These are phyloP conservation scores for Polypterus senegalus DNA, from an alignment of 2,113 vertebrate genomes.

Conservation along the genomic window DNA sequence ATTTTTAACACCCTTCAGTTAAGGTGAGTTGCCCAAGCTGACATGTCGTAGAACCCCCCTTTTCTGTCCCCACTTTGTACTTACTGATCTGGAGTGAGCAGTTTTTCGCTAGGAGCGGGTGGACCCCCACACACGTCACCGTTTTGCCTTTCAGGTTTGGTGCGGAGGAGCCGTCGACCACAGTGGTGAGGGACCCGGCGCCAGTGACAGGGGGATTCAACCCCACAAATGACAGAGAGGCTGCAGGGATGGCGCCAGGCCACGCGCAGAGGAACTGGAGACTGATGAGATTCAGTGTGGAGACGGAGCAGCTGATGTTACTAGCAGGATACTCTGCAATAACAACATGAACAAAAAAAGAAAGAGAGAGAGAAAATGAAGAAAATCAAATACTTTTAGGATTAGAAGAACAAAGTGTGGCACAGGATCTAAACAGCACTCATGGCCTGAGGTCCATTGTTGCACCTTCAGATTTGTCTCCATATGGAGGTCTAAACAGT, in stretches of 20 bases:
- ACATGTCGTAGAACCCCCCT: no score
- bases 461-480: no score
- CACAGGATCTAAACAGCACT: no score
- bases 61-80: slow-evolving; percentile 4
- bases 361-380: neutral
- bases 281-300: slow-evolving; percentile 7
- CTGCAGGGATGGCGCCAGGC: slow-evolving; percentile 32
- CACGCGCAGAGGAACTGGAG: slow-evolving; percentile 38
- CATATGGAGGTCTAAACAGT: no score
- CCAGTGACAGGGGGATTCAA: slow-evolving; percentile 20
- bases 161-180: neutral
- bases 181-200: slow-evolving; percentile 24
- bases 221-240: slow-evolving; percentile 29
- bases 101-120: slow-evolving; percentile 17
- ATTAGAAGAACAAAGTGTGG: no score
- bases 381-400: neutral
- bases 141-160: slow-evolving; percentile 20
- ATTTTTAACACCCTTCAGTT: no score
- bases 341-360: neutral
- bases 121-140: slow-evolving; percentile 26
- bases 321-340: slow-evolving; percentile 28
- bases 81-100: slow-evolving; percentile 36
- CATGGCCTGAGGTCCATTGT: no score
- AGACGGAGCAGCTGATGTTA: slow-evolving; percentile 29
- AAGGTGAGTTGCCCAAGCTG: no score